Evolutionary conservation across 1,140 invertebrate genomes (phyloP), one percentile per base, ranked within the genome.

Genomic region (Anastrepha ludens): DNA sequence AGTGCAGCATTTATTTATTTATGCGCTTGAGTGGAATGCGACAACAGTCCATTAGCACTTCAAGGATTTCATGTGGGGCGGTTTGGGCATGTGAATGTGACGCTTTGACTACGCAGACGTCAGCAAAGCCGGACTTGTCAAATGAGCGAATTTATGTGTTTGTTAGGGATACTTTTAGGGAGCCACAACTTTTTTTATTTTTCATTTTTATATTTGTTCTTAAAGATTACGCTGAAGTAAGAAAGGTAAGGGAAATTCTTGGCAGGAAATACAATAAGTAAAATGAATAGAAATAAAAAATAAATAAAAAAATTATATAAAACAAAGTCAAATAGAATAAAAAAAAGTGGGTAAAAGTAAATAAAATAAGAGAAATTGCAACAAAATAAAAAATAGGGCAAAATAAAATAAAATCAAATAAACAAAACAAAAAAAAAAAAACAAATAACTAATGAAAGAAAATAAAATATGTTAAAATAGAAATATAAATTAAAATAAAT

Each of bases 1-100:
- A 17, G n/a, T 64, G n/a, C 62, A 64, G 20, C 62, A 64, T 8
- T 64, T 64, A 64, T 64, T 64, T 64, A 64, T 64, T 64, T 64
- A 64, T 64, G 3, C 62, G 62, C 4, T 64, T 20, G 62, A 64
- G 20, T 20, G 20, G 62, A 64, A 64, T 64, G 62, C 62, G 62
- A 64, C n/a, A 64, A 64, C 1, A n/a, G 62, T 20, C 62, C 62
- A 64, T 64, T 64, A 64, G 62, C 62, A 64, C 62, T 64, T 64
- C 17, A 64, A 20, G 62, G 62, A 64, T 20, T 64, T 64, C 5
- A 20, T 20, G 62, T 20, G n/a, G 62, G 1, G 29, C 29, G 29
- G 29, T 29, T 29, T 29, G 29, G 29, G n/a, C 9, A 11, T 60
- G 9, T 60, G 62, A 8, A 20, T 8, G n/a, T 64, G 62, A 20